A percentile compares a stretch with the other conserved stretches of the same genome.
phyloP scores from a whole-genome alignment of 2,113 vertebrate species.

The Okapia johnstoni region DNA sequence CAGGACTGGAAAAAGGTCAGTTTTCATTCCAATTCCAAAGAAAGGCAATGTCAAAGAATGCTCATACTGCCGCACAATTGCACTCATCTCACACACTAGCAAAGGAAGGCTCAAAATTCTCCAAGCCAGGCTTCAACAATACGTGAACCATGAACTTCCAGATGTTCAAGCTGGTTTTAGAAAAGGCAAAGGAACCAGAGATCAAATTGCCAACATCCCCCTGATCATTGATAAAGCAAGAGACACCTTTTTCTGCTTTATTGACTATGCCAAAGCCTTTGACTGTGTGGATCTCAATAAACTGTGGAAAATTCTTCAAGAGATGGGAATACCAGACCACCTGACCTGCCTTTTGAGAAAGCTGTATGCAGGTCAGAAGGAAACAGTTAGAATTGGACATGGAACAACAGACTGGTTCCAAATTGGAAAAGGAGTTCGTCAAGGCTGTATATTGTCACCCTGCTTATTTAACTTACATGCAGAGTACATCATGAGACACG shows the following conservation, averaged over 20 bases:
- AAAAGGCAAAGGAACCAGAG: neutral
- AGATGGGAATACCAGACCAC: neutral
- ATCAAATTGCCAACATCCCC: neutral
- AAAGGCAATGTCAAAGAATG: neutral
- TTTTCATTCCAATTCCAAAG: too few relatives aligned
- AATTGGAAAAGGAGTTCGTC: accelerated
- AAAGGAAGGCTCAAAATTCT: neutral
- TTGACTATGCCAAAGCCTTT: neutral
- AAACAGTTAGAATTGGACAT: neutral
- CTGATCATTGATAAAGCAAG: accelerated
- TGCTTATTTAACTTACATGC: neutral
- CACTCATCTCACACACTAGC: neutral
- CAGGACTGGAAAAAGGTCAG: too few relatives aligned
- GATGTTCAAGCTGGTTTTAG: neutral
- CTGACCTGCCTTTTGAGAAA: neutral
- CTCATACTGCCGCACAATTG: neutral
- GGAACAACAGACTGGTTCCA: neutral
- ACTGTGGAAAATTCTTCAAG: neutral
- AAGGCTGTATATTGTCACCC: neutral
- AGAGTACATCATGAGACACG: accelerated
- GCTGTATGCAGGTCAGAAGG: neutral
- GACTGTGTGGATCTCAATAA: neutral
- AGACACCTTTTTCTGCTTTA: neutral
- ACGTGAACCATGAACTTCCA: neutral
- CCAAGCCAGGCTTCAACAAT: neutral